These are phyloP conservation scores for Hiodon tergisus DNA, from an alignment of 2,113 vertebrate genomes.

Conservation along the genomic window DNA sequence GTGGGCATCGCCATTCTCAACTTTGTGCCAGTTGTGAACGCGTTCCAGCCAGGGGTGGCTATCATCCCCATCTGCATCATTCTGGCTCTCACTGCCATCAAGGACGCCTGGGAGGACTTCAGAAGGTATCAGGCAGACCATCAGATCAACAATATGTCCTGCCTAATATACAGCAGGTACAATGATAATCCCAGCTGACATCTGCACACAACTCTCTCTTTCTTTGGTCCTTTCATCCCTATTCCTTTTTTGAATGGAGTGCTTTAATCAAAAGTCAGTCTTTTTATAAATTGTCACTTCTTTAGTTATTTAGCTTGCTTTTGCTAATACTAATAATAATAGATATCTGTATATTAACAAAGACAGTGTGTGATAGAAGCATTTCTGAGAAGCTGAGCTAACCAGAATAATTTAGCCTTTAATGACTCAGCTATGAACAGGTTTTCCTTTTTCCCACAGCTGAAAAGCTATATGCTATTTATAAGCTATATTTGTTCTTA, in stretches of 20 bases:
- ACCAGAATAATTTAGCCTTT: not conserved
- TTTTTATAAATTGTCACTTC: too few relatives aligned
- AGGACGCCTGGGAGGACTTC: constrained; percentile 89
- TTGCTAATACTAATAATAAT: too few relatives aligned
- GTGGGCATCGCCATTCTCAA: constrained; percentile 75
- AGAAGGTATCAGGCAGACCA: constrained; percentile 76
- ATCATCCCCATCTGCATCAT: constrained; percentile 79
- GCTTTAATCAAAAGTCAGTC: too few relatives aligned
- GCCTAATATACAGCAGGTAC: constrained; percentile 84
- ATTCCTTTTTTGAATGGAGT: too few relatives aligned
- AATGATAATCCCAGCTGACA: not conserved
- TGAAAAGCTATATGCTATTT: constrained; percentile 46
- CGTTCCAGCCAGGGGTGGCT: constrained; percentile 79
- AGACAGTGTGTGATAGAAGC: too few relatives aligned
- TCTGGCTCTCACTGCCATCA: constrained; percentile 76
- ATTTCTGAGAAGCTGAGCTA: too few relatives aligned
- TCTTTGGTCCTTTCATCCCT: not conserved
- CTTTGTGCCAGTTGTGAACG: constrained; percentile 80
- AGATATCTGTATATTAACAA: too few relatives aligned
- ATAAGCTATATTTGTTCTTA: too few relatives aligned
- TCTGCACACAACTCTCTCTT: not conserved
- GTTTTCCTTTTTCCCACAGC: constrained; percentile 47
- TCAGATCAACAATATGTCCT: constrained; percentile 75
- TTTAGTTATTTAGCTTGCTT: too few relatives aligned
- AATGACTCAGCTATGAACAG: constrained; percentile 14